Base-by-base conservation (phyloP, 2,113 vertebrate genomes). In the Hemiprocne comata region DNA sequence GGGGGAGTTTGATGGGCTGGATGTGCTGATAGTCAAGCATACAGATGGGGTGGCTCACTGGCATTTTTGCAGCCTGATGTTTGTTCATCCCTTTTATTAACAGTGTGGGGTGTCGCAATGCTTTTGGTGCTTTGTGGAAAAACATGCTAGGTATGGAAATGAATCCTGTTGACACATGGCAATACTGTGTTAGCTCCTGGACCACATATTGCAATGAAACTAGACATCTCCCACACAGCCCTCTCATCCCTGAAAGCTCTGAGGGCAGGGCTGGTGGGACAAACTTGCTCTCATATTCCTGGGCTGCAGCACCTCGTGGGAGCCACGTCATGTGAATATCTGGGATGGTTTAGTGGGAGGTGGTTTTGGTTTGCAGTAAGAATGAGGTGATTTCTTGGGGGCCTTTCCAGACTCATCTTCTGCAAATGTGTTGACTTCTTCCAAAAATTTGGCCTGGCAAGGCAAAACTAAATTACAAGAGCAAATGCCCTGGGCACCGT, bases 321-420 rank as follows among this genome's bases (percentile, higher is more conserved):
- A 19, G 3, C 33, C 13, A 1, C 3, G 0, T 0, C 0, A 2
- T 2, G 2, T 12, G 57, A 44, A 1, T 46, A 3, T 4, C 69
- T 28, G 78, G 58, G 64, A 4, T 17, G 12, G 53, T 62, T 66
- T 14, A 3, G 19, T 1, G 18, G 64, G 44, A 83, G 58, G 58
- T 65, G 62, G 0, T 65, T 75, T 82, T 58, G 62, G 44, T 12
- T 44, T 54, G 76, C 1, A 0, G n/a, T 3, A 46, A 66, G 44
- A 55, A 61, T 72, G 93, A 97, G 78, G 74, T 73, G 1, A 85
- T 91, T 91, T 65, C 87, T 33, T 4, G 12, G 85, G 28, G 54
- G 13, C 66, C 9, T 58, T 94, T 89, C 73, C 87, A 79, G 58
- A 5, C 58, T 11, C n/a, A 50, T 69, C 40, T 20, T 17, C 91